These are phyloP conservation scores for Bradynema listronoti DNA, from an alignment of 1,140 invertebrate genomes.

Conservation along the genomic window DNA sequence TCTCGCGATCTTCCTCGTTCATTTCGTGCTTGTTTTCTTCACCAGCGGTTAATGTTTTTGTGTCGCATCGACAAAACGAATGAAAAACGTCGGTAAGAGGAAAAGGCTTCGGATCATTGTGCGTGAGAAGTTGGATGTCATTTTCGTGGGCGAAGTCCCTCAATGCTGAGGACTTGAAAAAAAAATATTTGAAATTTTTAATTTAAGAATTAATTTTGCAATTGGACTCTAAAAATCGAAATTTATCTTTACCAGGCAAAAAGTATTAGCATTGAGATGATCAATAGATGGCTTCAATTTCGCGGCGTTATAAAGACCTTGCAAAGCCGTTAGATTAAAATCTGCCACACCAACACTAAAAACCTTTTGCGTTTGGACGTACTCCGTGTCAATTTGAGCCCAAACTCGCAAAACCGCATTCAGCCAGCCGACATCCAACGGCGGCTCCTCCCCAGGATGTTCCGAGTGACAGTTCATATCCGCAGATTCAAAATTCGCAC, in stretches of 20 bases:
- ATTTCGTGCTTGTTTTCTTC: not conserved
- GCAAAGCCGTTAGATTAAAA: constrained; percentile 73
- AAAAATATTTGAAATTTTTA: not conserved
- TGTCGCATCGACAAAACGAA: constrained; percentile 22
- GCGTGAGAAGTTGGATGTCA: constrained; percentile 84
- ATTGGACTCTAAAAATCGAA: not conserved
- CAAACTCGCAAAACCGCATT: constrained; percentile 28
- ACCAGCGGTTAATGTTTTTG: not conserved
- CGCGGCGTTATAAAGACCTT: constrained; percentile 71
- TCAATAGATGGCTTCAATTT: constrained; percentile 80
- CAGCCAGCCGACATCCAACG: constrained; percentile 29
- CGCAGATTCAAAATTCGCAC: not conserved
- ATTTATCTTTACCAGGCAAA: constrained; percentile 68
- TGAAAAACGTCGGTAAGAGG: constrained; percentile 47
- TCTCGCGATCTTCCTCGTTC: constrained; percentile 5
- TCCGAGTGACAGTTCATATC: no score
- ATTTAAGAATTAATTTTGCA: not conserved
- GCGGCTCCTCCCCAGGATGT: no score
- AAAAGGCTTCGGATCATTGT: constrained; percentile 72
- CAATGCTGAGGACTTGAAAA: constrained; percentile 73
- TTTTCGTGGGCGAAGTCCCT: constrained; percentile 80
- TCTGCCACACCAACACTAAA: constrained; percentile 77
- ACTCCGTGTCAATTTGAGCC: constrained; percentile 20
- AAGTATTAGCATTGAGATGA: constrained; percentile 87
- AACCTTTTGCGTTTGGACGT: constrained; percentile 14